Percentiles rank a stretch among this genome's conserved stretches.
These are phyloP conservation scores for Electrophaes corylata DNA, from an alignment of 2,888 invertebrate species.

Conservation along the genomic window DNA sequence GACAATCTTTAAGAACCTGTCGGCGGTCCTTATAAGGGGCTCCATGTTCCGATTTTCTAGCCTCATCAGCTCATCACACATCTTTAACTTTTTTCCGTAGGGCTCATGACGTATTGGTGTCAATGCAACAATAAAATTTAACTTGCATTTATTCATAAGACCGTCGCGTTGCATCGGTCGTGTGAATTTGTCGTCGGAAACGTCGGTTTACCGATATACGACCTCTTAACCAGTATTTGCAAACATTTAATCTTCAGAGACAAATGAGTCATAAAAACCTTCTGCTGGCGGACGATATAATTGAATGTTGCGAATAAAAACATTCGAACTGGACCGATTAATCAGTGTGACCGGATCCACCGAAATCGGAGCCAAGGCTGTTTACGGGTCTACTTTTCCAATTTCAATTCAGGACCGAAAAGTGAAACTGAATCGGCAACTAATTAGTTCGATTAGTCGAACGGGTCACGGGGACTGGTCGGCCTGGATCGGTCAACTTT, in stretches of 20 bases:
- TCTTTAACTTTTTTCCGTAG: conserved; percentile 67
- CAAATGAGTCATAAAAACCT: conserved; percentile 48
- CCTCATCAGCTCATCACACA: conserved; percentile 54
- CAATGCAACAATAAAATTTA: conserved; percentile 78
- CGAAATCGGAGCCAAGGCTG: conserved; percentile 60
- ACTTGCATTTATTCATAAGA: conserved; percentile 69
- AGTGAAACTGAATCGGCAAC: conserved; percentile 70
- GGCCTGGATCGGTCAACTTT: conserved; percentile 57
- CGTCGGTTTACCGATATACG: conserved; percentile 66
- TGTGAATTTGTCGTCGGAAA: conserved; percentile 42
- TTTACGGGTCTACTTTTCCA: conserved; percentile 57
- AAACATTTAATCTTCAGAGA: conserved; percentile 62
- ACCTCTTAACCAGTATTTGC: conserved; percentile 75
- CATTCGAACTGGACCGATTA: conserved; percentile 24
- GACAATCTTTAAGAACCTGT: conserved; percentile 74
- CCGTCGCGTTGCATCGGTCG: conserved; percentile 43
- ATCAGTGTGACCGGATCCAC: conserved; percentile 44
- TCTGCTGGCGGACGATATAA: conserved; percentile 41
- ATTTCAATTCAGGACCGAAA: conserved; percentile 57
- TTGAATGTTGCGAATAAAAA: conserved; percentile 28
- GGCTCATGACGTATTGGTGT: conserved; percentile 71
- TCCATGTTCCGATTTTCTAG: conserved; percentile 79
- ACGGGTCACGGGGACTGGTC: conserved; percentile 65
- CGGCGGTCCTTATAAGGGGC: conserved; percentile 58
- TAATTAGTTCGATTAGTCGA: conserved; percentile 70